Evolutionary conservation across 2,113 vertebrate species (phyloP).

Genomic region (Illadopsis cleaveri): DNA sequence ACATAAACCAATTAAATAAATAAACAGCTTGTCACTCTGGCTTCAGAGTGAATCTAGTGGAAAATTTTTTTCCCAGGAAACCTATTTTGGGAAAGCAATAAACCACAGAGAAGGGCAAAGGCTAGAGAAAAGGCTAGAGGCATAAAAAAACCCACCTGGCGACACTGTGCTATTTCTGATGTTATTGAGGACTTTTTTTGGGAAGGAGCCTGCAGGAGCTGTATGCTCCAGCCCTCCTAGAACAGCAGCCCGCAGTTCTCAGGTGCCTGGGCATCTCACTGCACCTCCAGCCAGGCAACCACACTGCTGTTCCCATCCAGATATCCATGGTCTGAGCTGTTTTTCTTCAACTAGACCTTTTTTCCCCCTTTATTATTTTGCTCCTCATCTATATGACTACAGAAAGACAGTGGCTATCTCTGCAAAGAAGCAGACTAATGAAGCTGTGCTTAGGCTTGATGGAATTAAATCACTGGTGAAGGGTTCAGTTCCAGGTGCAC

Average conservation of each 20-base stretch:
- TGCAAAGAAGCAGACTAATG: not conserved
- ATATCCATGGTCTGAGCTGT: not conserved
- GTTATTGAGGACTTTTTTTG: not conserved
- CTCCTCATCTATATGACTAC: not conserved
- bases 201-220: not conserved
- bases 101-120: conserved; percentile 12
- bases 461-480: not conserved
- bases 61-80: conserved; percentile 13
- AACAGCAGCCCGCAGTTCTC: not conserved
- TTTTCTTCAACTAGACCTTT: not conserved
- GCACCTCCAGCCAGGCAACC: not conserved
- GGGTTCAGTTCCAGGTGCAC: not conserved
- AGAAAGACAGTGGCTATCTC: not conserved
- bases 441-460: not conserved
- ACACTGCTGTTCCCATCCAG: not conserved
- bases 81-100: conserved; percentile 46
- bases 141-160: not conserved
- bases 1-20: conserved; percentile 49
- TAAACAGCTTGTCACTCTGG: conserved; percentile 6
- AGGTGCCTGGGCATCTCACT: not conserved
- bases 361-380: not conserved
- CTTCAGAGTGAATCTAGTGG: conserved; percentile 1
- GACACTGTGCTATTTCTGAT: not conserved
- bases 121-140: not conserved
- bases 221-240: not conserved